These are phyloP conservation scores for Neotoma lepida DNA, from an alignment of 2,113 vertebrate genomes.

Conservation along the genomic window DNA sequence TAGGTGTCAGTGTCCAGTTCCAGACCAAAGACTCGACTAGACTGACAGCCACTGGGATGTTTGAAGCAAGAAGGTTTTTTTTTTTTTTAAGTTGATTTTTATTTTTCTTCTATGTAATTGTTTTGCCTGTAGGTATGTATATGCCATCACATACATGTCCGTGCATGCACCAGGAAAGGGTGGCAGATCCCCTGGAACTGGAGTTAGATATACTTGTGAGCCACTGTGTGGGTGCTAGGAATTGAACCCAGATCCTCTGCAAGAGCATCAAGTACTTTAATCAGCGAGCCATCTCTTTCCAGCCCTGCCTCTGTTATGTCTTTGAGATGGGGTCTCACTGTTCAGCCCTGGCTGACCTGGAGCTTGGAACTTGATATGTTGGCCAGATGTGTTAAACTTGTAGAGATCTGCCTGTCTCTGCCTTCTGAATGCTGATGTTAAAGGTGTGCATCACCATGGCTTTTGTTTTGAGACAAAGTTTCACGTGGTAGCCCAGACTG, in stretches of 20 bases:
- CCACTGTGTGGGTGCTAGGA: background rate
- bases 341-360: background rate
- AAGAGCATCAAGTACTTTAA: background rate
- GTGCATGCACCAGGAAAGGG: background rate
- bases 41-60: background rate
- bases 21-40: background rate
- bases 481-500: background rate
- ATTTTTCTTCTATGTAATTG: background rate
- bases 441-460: background rate
- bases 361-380: background rate
- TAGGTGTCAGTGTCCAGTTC: background rate
- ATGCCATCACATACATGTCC: background rate
- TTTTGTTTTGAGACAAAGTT: background rate
- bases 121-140: background rate
- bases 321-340: background rate
- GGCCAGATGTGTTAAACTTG: background rate
- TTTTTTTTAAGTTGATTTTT: background rate
- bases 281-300: background rate
- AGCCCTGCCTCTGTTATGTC: background rate
- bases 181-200: background rate
- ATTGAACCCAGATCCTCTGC: background rate
- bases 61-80: background rate
- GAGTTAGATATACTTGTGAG: background rate
- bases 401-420: background rate
- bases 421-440: background rate